A percentile compares a stretch with the other conserved stretches of the same genome.
phyloP scores from a whole-genome alignment of 2,113 vertebrate species.

The Dicerorhinus sumatrensis region DNA sequence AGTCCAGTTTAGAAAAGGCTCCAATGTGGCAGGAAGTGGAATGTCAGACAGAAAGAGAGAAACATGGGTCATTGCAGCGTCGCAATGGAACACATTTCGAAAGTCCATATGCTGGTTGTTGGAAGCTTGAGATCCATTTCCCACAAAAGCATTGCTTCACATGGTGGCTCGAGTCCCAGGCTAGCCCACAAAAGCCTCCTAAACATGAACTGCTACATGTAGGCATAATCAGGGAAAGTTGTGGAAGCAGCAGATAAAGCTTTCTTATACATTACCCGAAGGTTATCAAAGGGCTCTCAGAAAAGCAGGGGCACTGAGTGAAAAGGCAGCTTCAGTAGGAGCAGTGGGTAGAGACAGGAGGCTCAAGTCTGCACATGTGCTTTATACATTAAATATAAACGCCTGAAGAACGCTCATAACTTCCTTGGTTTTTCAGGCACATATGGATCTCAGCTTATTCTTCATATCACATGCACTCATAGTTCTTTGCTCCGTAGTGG shows the following conservation, averaged over 20 bases:
- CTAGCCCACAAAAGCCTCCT: not conserved
- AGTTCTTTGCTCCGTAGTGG: conserved; percentile 15
- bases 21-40: not conserved
- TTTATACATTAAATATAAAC: not conserved
- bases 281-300: not conserved
- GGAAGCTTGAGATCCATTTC: conserved; percentile 3
- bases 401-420: not conserved
- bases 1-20: not conserved
- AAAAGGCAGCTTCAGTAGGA: not conserved
- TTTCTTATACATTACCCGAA: not conserved
- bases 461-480: conserved; percentile 28
- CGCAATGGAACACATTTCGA: not conserved
- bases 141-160: not conserved
- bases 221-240: not conserved
- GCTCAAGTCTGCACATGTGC: not conserved
- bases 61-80: not conserved
- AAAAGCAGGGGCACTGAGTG: not conserved
- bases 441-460: conserved; percentile 60
- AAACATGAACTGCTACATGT: not conserved
- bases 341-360: not conserved
- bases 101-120: not conserved
- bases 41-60: not conserved
- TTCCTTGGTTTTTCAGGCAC: conserved; percentile 51
- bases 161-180: not conserved
- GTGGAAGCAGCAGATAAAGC: not conserved